Conservation (phyloP, 2,797 vertebrate species). For the Syngnathus rostellatus region DNA sequence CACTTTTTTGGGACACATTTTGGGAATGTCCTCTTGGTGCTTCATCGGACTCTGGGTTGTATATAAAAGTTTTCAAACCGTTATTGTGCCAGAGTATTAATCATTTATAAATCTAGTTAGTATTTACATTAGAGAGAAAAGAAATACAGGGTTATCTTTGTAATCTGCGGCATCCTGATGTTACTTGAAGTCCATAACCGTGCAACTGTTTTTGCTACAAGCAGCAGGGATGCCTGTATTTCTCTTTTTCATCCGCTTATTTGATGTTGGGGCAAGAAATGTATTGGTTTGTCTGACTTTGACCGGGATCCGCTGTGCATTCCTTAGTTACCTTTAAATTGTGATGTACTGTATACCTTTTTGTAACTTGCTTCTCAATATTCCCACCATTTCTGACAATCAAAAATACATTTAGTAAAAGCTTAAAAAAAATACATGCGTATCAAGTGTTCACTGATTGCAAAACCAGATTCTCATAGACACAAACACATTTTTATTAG, state of each 20-base stretch:
- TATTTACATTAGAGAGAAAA: no score
- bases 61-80: neutral
- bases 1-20: neutral
- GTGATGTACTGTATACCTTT: no score
- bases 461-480: conserved; percentile 10
- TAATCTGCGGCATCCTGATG: neutral
- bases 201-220: neutral
- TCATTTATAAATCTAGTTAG: no score
- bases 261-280: neutral
- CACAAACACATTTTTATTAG: neutral
- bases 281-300: neutral
- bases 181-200: neutral
- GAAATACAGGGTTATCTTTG: neutral
- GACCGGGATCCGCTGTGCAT: neutral
- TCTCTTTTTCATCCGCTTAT: neutral
- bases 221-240: neutral
- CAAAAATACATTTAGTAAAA: neutral
- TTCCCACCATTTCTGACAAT: neutral
- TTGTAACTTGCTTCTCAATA: neutral
- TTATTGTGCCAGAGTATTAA: no score
- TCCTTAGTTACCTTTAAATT: neutral
- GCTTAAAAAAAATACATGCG: neutral
- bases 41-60: neutral
- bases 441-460: conserved; percentile 12
- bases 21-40: neutral